These are phyloP conservation scores for Oxytorus armatus DNA, from an alignment of 2,888 invertebrate genomes.

Conservation along the genomic window DNA sequence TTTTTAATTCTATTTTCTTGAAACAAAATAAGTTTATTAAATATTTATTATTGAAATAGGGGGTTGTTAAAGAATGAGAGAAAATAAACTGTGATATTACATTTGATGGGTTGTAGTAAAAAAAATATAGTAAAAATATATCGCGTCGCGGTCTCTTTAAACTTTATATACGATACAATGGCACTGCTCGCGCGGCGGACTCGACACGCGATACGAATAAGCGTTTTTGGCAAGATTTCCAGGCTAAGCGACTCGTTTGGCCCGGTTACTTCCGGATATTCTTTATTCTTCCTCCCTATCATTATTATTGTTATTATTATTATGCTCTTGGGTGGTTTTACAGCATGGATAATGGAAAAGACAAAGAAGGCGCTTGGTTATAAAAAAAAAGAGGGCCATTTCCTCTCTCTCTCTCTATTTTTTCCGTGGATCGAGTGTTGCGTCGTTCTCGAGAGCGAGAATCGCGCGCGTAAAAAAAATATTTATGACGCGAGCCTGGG, in stretches of 20 bases:
- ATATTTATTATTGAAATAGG: neutral
- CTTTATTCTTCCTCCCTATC: conserved; percentile 7
- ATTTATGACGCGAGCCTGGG: conserved; percentile 29
- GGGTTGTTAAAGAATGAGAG: neutral
- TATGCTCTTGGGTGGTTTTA: conserved; percentile 1
- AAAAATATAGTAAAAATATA: conserved; percentile 18
- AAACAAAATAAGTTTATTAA: too few relatives aligned
- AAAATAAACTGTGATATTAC: neutral
- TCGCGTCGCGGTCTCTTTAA: conserved; percentile 39
- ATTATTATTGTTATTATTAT: conserved; percentile 14
- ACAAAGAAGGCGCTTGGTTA: conserved; percentile 51
- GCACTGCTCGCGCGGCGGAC: neutral
- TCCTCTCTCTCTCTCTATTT: conserved; percentile 17
- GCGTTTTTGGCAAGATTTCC: conserved; percentile 65
- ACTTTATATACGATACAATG: conserved; percentile 8
- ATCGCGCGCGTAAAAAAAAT: conserved; percentile 52
- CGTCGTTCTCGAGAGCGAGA: conserved; percentile 44
- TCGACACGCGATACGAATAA: conserved; percentile 56
- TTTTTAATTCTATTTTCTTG: neutral
- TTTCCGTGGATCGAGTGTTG: conserved; percentile 24
- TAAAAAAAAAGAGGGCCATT: conserved; percentile 36
- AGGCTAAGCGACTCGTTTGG: conserved; percentile 63
- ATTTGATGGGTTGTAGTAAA: neutral
- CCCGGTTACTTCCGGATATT: conserved; percentile 51
- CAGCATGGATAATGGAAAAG: conserved; percentile 1